Percentiles rank a stretch among this genome's conserved stretches.
Conservation (phyloP, 2,888 invertebrate species). For the Lepas anatifera region DNA sequence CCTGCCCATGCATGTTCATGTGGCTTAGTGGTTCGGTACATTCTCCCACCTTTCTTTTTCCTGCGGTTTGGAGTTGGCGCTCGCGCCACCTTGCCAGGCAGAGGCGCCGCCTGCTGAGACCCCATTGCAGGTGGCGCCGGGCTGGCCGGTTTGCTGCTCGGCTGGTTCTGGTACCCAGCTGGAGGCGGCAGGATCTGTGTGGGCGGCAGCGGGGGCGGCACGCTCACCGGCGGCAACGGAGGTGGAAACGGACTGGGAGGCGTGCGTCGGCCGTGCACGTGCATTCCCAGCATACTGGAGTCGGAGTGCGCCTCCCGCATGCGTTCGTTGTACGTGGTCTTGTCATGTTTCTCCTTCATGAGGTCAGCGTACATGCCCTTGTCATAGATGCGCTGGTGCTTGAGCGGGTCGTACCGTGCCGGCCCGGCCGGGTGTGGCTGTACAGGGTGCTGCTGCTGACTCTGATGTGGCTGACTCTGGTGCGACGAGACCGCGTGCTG, state of each 20-base stretch:
- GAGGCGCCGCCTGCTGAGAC: neutral
- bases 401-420: slow-evolving; percentile 17
- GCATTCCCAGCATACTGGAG: slow-evolving; percentile 1
- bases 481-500: neutral
- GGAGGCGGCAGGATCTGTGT: slow-evolving; percentile 9
- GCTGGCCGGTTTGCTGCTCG: neutral
- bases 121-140: neutral
- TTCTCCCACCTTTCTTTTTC: slow-evolving; percentile 3
- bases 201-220: slow-evolving; percentile 6
- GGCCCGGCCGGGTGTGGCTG: slow-evolving; percentile 12
- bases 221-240: neutral
- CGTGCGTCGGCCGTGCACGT: slow-evolving; percentile 5
- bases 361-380: slow-evolving; percentile 5
- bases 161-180: slow-evolving; percentile 13
- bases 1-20: too few species aligned
- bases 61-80: neutral
- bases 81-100: neutral
- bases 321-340: neutral
- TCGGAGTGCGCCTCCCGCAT: slow-evolving; percentile 8
- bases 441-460: slow-evolving; percentile 4
- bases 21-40: too few species aligned
- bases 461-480: neutral
- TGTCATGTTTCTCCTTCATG: slow-evolving; percentile 10
- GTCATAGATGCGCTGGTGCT: slow-evolving; percentile 14
- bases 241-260: neutral